Conservation (phyloP, 2,888 invertebrate species). For the Stenotaenia linearis region DNA sequence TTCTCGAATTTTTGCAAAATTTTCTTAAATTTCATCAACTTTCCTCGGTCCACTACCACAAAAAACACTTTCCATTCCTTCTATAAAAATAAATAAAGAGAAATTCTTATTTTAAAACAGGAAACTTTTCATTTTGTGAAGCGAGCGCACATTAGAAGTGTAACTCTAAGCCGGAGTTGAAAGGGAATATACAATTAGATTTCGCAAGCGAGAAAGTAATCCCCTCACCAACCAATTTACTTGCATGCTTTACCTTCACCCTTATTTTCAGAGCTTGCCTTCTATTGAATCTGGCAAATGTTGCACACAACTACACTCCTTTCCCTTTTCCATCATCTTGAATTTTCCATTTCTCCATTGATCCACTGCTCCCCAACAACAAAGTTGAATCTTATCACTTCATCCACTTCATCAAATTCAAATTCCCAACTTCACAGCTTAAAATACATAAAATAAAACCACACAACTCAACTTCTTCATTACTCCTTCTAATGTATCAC, state of each 20-base stretch:
- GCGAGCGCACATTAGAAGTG: background rate
- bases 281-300: slow-evolving; percentile 15
- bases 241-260: background rate
- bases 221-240: background rate
- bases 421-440: background rate
- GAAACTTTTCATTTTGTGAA: background rate
- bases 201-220: background rate
- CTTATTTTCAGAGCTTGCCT: background rate
- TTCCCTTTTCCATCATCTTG: background rate
- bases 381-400: background rate
- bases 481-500: no score
- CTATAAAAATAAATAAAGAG: background rate
- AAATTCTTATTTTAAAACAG: background rate
- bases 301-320: background rate
- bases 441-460: background rate
- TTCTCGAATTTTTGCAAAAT: no score
- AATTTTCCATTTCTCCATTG: background rate
- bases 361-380: background rate
- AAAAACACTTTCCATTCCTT: no score
- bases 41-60: no score
- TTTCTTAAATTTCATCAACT: no score
- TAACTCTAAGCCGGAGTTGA: background rate
- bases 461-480: no score
- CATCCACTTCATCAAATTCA: background rate
- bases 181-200: slow-evolving; percentile 5